Conservation (phyloP, 2,888 invertebrate species). For the Cancer borealis region DNA sequence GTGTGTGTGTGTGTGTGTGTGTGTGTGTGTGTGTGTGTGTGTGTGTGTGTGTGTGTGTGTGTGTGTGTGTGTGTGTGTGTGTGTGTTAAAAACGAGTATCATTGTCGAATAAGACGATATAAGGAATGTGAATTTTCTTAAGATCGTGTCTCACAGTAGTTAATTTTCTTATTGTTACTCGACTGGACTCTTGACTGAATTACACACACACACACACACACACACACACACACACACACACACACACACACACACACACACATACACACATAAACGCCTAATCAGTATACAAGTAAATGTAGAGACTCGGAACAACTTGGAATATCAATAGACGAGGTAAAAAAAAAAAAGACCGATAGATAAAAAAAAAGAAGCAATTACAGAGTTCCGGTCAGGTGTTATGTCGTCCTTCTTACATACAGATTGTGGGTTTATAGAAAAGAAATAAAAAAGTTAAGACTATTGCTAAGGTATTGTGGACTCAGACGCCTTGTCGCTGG, state of each 20-base stretch:
- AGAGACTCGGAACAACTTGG: background rate
- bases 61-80: background rate
- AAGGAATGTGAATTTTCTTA: background rate
- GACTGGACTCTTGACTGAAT: background rate
- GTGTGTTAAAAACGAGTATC: background rate
- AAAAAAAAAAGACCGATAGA: background rate
- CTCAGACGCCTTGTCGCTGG: background rate
- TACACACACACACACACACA: too few species aligned
- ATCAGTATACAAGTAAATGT: conserved; percentile 21
- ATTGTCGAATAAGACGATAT: background rate
- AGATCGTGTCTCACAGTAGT: background rate
- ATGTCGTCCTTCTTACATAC: background rate
- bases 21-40: conserved; percentile 46
- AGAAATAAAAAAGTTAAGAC: background rate
- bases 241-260: background rate
- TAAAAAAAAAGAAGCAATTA: background rate
- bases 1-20: conserved; percentile 48
- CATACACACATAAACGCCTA: background rate
- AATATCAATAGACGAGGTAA: background rate
- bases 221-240: background rate
- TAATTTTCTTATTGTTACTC: background rate
- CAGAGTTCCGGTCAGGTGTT: conserved; percentile 34
- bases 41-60: conserved; percentile 43
- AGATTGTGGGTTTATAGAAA: background rate
- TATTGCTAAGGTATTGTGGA: background rate